These are phyloP conservation scores for Isurus oxyrinchus DNA, from an alignment of 2,113 vertebrate genomes.

Conservation along the genomic window DNA sequence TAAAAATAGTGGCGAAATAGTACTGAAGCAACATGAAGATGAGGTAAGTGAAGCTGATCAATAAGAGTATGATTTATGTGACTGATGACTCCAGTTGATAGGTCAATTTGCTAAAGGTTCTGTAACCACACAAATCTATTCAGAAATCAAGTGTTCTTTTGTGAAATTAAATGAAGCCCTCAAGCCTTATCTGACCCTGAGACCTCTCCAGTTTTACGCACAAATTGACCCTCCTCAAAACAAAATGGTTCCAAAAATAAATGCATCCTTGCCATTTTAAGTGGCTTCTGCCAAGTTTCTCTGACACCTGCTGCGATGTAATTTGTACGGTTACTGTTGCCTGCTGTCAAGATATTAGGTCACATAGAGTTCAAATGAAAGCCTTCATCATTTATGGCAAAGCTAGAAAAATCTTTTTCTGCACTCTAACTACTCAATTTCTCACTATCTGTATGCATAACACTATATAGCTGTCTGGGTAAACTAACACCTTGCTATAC, in stretches of 20 bases:
- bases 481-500: background rate
- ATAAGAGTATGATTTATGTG: slow-evolving; percentile 25
- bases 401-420: background rate
- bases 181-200: background rate
- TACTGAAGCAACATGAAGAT: background rate
- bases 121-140: slow-evolving; percentile 11
- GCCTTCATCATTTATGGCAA: background rate
- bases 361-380: background rate
- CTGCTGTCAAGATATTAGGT: background rate
- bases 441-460: background rate
- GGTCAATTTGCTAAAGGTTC: slow-evolving; percentile 20
- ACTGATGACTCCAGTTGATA: background rate
- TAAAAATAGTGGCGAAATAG: background rate
- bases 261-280: slow-evolving; percentile 16
- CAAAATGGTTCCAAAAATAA: slow-evolving; percentile 21
- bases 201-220: background rate
- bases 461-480: background rate
- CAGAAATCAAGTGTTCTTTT: background rate
- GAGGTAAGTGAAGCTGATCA: background rate
- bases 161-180: background rate
- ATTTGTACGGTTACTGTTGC: background rate
- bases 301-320: background rate
- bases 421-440: too few relatives aligned
- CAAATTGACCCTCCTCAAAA: background rate
- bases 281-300: background rate